Base-by-base conservation (phyloP, 2,888 invertebrate genomes). In the Caenorhabditis sp. region DNA sequence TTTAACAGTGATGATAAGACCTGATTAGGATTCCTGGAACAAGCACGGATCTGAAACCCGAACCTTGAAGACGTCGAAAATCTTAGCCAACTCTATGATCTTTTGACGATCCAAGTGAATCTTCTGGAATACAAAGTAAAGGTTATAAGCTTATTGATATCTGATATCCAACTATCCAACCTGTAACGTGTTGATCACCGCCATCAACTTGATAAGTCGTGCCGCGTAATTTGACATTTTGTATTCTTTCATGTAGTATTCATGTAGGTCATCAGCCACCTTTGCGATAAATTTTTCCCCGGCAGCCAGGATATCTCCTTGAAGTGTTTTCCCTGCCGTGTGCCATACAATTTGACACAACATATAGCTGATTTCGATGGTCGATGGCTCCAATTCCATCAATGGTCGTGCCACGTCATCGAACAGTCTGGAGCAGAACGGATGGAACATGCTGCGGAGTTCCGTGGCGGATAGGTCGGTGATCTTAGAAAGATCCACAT, bases 191-290 rank as follows among this genome's bases (percentile, higher is more conserved):
- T 85, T 81, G 9, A 84, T 72, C 37, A 84, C 77, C 2, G 65
- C 50, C 87, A 87, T 87, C 47, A 87, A 40, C 60, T 83, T 80
- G 67, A 84, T 82, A 9, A 87, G 79, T 64, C 87, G 44, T 11
- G 70, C 78, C 1, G 87, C 87, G 60, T 87, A 87, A 53, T 87
- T 87, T 5, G 84, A 35, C 60, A 70, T 67, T 60, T 74, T 74
- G 28, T 64, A 44, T 15, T 83, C 79, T 56, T 80, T 76, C 26
- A 67, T 64, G 58, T 85, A 85, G 22, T 82, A 85, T 15, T 76
- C 51, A 55, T 85, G 85, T 1, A 85, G 68, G 61, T 85, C 82
- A 51, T 81, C 77, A 2, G 80, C 81, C 18, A 85, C 61, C 61
- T 70, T 61, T 1, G 79, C 80, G 3, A 76, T 76, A 56, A 82